Conservation (phyloP, 2,888 invertebrate genomes). For the Acanthacorydalis orientalis region DNA sequence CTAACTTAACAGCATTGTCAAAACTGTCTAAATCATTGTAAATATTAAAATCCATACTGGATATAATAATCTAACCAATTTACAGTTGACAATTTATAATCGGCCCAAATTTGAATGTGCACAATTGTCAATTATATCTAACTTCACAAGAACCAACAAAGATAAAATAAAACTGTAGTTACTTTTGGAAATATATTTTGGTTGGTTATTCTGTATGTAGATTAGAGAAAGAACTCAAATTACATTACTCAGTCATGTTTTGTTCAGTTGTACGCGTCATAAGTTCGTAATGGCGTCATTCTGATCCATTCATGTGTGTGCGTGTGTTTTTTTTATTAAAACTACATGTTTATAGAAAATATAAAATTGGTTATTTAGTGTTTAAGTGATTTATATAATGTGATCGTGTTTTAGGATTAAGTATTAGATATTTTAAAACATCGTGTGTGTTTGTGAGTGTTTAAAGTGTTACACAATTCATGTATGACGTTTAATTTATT, state of each 20-base stretch:
- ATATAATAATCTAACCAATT: background rate
- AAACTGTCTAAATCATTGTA: constrained; percentile 24
- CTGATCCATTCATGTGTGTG: background rate
- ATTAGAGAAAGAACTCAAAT: too few relatives aligned
- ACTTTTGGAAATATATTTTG: too few relatives aligned
- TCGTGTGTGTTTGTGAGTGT: background rate
- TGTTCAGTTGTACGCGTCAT: constrained; percentile 4
- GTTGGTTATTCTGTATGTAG: too few relatives aligned
- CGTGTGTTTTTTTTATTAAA: background rate
- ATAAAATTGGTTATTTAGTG: background rate
- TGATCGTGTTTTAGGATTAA: background rate
- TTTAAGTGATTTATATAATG: background rate
- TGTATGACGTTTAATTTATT: constrained; percentile 7
- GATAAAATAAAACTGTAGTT: too few relatives aligned
- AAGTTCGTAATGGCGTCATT: constrained; percentile 6
- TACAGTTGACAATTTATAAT: too few relatives aligned
- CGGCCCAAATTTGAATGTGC: too few relatives aligned
- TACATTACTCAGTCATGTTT: too few relatives aligned
- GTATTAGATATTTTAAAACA: background rate
- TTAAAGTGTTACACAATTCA: background rate
- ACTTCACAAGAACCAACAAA: too few relatives aligned
- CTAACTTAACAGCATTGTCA: constrained; percentile 15
- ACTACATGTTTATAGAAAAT: background rate
- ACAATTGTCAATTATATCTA: too few relatives aligned
- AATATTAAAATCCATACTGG: constrained; percentile 20